These are phyloP conservation scores for Xylocampa areola DNA, from an alignment of 2,888 invertebrate species.

Conservation along the genomic window DNA sequence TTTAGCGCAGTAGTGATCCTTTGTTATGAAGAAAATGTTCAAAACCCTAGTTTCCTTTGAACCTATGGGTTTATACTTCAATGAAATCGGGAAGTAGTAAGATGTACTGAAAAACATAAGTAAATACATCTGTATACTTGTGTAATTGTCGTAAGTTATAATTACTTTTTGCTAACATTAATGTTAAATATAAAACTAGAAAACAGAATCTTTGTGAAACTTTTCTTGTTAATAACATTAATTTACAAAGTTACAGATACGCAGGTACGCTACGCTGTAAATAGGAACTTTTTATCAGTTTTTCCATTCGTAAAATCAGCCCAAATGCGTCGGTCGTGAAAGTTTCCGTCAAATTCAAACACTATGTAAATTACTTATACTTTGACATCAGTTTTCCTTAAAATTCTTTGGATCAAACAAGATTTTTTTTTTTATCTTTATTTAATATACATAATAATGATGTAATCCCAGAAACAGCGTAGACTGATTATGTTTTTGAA, in stretches of 20 bases:
- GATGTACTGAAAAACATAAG: too few relatives aligned
- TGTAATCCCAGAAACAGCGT: too few relatives aligned
- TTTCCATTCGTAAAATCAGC: neutral
- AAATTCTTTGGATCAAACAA: too few relatives aligned
- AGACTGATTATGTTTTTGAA: too few relatives aligned
- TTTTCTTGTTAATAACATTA: conserved; percentile 14
- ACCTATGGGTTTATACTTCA: too few relatives aligned
- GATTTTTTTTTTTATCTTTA: too few relatives aligned
- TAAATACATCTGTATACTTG: too few relatives aligned
- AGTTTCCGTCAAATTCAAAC: conserved; percentile 2
- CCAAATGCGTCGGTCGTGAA: neutral
- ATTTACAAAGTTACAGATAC: neutral
- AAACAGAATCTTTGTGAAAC: conserved; percentile 1
- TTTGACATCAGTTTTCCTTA: neutral
- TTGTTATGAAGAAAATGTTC: too few relatives aligned
- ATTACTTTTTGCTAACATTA: conserved; percentile 1
- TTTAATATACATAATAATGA: too few relatives aligned
- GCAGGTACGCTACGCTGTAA: neutral
- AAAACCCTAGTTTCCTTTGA: too few relatives aligned
- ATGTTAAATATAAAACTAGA: neutral
- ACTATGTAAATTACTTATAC: neutral
- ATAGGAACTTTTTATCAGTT: neutral
- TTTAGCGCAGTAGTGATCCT: too few relatives aligned
- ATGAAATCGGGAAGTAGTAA: too few relatives aligned
- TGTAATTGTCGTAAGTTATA: conserved; percentile 1